Base-by-base conservation (phyloP, 2,888 invertebrate species). In the Furcula furcula region DNA sequence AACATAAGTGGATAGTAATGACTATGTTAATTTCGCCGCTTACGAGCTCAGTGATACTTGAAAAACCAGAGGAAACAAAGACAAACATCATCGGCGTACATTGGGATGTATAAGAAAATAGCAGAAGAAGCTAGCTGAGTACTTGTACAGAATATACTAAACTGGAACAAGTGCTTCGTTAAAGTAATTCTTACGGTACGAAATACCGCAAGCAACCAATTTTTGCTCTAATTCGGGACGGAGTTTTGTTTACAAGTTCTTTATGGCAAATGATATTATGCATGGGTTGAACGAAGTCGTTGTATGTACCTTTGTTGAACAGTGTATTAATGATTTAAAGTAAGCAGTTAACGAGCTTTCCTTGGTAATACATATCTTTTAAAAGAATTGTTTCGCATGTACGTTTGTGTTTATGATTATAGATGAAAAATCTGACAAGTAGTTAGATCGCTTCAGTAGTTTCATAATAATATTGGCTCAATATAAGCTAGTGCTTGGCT, bases 1-100 rank as follows among this genome's bases (percentile, higher is more conserved):
- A 70, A 76, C 61, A 70, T 41, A 46, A 55, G 48, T 54, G 52
- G 49, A 49, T 51, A 48, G 54, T 68, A 65, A 66, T 64, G 57
- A 59, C 47, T 59, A 67, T 69, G 68, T 54, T 70, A 65, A 71
- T 70, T 60, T 51, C 16, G 36, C 20, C 34, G 42, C 44, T 50
- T 46, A 56, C 50, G 46, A 38, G 33, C 35, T 36, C 58, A 46
- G 53, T 48, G 51, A 56, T 49, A 49, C 54, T 56, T 49, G 45
- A 51, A 50, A 48, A 55, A 36, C 49, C 36, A 45, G 34, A 46
- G 29, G 40, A 43, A 39, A 40, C 29, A 26, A 27, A 32, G 26
- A 37, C 33, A 54, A 54, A 57, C 32, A 54, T 45, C 31, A 22
- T 26, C 26, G n/a, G 28, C 34, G 29, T 22, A 44, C 36, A 34